Evolutionary conservation across 2,888 invertebrate genomes (phyloP).

Genomic region (Catotricha subobsoleta): DNA sequence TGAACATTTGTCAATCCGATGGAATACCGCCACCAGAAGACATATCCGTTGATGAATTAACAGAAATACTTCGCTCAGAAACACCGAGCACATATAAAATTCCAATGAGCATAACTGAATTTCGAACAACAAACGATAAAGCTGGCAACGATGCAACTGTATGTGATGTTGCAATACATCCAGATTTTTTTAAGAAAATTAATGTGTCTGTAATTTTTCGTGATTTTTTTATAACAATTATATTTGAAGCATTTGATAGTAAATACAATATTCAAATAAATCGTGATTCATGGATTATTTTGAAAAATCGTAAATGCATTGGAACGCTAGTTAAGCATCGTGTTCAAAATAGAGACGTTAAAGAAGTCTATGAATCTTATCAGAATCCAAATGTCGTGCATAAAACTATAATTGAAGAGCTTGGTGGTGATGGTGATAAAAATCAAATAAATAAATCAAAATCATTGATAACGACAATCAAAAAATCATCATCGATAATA

Average conservation of each 20-base stretch:
- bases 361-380: constrained; percentile 14
- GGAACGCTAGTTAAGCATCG: constrained; percentile 57
- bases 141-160: constrained; percentile 51
- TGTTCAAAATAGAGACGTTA: constrained; percentile 50
- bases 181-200: constrained; percentile 58
- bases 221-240: constrained; percentile 60
- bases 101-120: constrained; percentile 81
- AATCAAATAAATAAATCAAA: neutral
- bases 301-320: constrained; percentile 56
- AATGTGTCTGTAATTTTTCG: constrained; percentile 50
- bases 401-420: constrained; percentile 3
- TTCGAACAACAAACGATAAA: constrained; percentile 60
- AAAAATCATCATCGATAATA: neutral
- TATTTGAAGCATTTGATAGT: constrained; percentile 58
- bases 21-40: constrained; percentile 57
- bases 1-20: constrained; percentile 68
- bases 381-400: constrained; percentile 2
- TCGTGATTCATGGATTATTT: constrained; percentile 42
- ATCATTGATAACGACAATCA: neutral
- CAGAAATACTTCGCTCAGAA: constrained; percentile 44
- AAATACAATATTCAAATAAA: constrained; percentile 58
- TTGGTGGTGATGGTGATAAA: neutral
- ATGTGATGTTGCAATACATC: constrained; percentile 71
- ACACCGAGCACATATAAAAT: constrained; percentile 56
- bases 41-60: constrained; percentile 49